phyloP scores from a whole-genome alignment of 2,888 invertebrate species.

The Tetanocera ferruginea region DNA sequence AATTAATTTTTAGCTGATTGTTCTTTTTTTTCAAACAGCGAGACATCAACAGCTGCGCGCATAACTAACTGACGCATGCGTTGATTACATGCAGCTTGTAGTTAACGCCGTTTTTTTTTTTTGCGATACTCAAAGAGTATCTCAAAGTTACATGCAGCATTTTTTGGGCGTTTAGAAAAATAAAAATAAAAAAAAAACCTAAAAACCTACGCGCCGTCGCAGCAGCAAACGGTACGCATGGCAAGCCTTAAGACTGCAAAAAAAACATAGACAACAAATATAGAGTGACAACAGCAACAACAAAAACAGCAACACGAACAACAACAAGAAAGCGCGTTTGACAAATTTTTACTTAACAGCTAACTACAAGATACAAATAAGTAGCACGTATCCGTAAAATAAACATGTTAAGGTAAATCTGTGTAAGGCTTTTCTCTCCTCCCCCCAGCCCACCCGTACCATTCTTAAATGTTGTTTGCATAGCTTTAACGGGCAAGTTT shows the following conservation, averaged over 20 bases:
- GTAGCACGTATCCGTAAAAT: conserved; percentile 25
- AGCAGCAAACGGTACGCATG: background rate
- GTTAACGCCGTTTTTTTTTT: background rate
- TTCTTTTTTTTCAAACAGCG: background rate
- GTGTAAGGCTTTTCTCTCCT: background rate
- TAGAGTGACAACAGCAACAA: conserved; percentile 13
- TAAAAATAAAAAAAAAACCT: background rate
- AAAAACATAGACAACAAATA: background rate
- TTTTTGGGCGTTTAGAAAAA: background rate
- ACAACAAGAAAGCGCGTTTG: conserved; percentile 21
- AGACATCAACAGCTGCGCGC: conserved; percentile 24
- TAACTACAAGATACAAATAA: conserved; percentile 20
- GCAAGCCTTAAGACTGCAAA: background rate
- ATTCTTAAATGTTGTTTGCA: no score
- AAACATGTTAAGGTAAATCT: conserved; percentile 16
- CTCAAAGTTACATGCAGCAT: background rate
- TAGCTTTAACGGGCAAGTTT: no score
- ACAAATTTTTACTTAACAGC: conserved; percentile 26
- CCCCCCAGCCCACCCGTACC: no score
- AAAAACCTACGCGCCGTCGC: conserved; percentile 19
- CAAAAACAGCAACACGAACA: conserved; percentile 13
- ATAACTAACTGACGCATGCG: conserved; percentile 2
- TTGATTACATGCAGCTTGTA: background rate
- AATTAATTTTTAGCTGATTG: background rate
- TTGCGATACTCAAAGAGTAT: background rate